Percentiles rank a stretch among this genome's conserved stretches.
These are phyloP conservation scores for Zingel zingel DNA, from an alignment of 2,113 vertebrate species.

Conservation along the genomic window DNA sequence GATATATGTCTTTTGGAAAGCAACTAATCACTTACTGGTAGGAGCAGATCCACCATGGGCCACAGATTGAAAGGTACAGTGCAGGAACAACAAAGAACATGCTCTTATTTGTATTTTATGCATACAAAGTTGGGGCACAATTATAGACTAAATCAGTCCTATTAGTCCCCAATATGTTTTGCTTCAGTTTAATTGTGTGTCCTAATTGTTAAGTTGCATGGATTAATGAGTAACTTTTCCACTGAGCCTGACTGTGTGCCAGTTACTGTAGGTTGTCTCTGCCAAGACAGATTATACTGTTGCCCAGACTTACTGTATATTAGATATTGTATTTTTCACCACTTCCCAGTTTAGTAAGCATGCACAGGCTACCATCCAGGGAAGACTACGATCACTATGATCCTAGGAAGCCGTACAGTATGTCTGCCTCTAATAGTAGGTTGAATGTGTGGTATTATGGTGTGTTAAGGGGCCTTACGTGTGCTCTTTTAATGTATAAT, in stretches of 20 bases:
- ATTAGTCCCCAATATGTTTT: not conserved
- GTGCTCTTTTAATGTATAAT: not conserved
- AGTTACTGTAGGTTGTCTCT: not conserved
- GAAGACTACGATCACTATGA: not conserved
- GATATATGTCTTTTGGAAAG: conserved; percentile 43
- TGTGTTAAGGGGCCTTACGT: not conserved
- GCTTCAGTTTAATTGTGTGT: not conserved
- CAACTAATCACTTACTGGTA: conserved; percentile 24
- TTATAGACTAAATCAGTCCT: not conserved
- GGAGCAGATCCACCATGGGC: conserved; percentile 3
- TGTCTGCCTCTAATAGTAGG: not conserved
- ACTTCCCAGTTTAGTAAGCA: conserved; percentile 4
- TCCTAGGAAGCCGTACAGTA: not conserved
- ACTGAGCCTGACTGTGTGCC: conserved; percentile 11
- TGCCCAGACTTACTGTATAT: not conserved
- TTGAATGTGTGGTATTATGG: not conserved
- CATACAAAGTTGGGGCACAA: not conserved
- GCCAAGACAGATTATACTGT: not conserved
- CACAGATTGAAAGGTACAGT: not conserved
- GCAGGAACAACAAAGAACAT: not conserved
- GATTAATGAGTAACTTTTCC: conserved; percentile 9
- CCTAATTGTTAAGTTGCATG: not conserved
- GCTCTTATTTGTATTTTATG: not conserved
- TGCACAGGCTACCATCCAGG: not conserved
- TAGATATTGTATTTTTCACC: not conserved